phyloP scores from a whole-genome alignment of 2,888 invertebrate genomes.

The Andricus quercusramuli region DNA sequence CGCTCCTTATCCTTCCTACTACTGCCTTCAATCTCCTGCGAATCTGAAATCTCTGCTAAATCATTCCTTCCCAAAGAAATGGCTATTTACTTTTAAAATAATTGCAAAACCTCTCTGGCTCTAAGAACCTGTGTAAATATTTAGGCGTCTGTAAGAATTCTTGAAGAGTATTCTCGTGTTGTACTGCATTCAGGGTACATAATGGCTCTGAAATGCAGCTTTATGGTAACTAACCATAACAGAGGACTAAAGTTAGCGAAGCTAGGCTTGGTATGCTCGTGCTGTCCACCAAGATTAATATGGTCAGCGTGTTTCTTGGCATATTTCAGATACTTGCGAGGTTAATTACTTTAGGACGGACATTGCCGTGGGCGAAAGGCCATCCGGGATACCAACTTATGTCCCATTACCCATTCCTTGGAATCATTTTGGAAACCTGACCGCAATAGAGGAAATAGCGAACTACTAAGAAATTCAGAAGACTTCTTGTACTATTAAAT shows the following conservation, averaged over 20 bases:
- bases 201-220: constrained; percentile 42
- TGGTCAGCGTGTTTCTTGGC: constrained; percentile 74
- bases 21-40: not conserved
- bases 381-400: constrained; percentile 44
- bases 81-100: constrained; percentile 25
- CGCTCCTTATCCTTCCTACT: constrained; percentile 31
- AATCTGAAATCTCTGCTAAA: constrained; percentile 9
- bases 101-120: not conserved
- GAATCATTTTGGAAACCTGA: not conserved
- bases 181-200: not conserved
- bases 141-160: not conserved
- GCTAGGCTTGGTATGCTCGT: constrained; percentile 63
- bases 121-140: not conserved
- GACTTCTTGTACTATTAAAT: not conserved
- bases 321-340: constrained; percentile 73
- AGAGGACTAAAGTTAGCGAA: constrained; percentile 47
- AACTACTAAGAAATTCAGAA: not conserved
- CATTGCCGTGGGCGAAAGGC: constrained; percentile 65
- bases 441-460: not conserved
- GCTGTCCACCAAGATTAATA: constrained; percentile 70
- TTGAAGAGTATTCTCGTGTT: not conserved
- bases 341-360: constrained; percentile 70
- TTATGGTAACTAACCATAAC: constrained; percentile 39
- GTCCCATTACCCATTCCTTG: constrained; percentile 38
- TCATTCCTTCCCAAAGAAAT: not conserved